These are phyloP conservation scores for Drosophila asahinai DNA, from an alignment of 1,140 invertebrate species.

Conservation along the genomic window DNA sequence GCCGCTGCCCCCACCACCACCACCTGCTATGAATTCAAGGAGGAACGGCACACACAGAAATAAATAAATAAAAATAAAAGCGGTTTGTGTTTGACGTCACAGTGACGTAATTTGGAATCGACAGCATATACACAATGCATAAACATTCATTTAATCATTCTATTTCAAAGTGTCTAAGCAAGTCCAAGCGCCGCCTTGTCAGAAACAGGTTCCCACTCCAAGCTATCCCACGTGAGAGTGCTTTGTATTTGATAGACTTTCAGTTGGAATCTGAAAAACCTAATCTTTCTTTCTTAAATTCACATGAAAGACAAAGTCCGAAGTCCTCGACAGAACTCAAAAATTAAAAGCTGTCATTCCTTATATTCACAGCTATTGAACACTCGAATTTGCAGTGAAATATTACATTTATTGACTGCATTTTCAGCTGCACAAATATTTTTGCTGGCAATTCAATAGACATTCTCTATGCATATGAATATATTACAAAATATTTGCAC, in stretches of 20 bases:
- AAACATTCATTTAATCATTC: conserved; percentile 79
- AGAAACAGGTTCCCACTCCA: conserved; percentile 32
- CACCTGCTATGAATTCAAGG: conserved; percentile 70
- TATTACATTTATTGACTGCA: conserved; percentile 22
- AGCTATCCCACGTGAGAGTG: conserved; percentile 38
- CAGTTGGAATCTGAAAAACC: not conserved
- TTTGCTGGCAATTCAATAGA: not conserved
- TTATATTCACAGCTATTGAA: not conserved
- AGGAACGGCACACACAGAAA: conserved; percentile 30
- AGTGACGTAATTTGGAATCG: conserved; percentile 75
- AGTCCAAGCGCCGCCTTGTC: conserved; percentile 58
- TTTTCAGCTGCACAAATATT: conserved; percentile 7
- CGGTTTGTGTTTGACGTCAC: conserved; percentile 76
- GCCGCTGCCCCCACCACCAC: conserved; percentile 50
- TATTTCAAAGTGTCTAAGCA: conserved; percentile 72
- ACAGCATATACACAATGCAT: conserved; percentile 71
- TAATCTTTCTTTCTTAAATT: not conserved
- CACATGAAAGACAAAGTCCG: not conserved
- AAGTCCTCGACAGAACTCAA: not conserved
- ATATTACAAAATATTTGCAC: not conserved
- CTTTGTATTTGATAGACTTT: not conserved
- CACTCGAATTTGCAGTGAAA: not conserved
- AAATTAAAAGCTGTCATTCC: conserved; percentile 2
- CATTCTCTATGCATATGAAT: not conserved
- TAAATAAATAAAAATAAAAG: conserved; percentile 57